Evolutionary conservation across 2,113 vertebrate species (phyloP).

Genomic region (Tonatia bakeri): DNA sequence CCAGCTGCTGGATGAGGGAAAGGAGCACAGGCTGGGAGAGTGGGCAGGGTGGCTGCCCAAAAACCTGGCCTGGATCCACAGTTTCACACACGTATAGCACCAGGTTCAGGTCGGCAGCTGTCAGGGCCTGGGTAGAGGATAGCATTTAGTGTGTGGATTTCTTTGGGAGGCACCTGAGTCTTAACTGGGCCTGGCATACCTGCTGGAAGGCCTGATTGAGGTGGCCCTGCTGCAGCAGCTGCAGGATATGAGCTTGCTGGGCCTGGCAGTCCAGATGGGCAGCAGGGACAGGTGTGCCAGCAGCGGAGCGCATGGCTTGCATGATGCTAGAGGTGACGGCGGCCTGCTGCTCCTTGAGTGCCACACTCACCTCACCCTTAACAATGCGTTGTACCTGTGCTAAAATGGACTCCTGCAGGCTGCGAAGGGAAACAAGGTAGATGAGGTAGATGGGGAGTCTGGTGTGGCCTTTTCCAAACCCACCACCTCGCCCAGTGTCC

Average conservation of each 20-base stretch:
- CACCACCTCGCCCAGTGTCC: neutral
- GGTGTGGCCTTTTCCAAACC: neutral
- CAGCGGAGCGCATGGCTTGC: conserved; percentile 97
- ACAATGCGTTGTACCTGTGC: conserved; percentile 95
- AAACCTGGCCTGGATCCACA: conserved; percentile 95
- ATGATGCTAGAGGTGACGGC: conserved; percentile 97
- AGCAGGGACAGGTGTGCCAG: conserved; percentile 92
- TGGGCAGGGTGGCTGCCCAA: conserved; percentile 92
- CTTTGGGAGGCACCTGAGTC: neutral
- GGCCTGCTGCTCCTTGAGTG: conserved; percentile 98
- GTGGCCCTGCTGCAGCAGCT: conserved; percentile 96
- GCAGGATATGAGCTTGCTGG: conserved; percentile 94
- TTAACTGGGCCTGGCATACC: conserved; percentile 77
- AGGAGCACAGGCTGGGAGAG: conserved; percentile 97
- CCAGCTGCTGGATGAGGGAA: conserved; percentile 98
- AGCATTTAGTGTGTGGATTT: neutral
- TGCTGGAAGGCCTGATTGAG: conserved; percentile 99
- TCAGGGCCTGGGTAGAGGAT: conserved; percentile 88
- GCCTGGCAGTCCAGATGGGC: conserved; percentile 95
- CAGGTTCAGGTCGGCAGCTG: conserved; percentile 95
- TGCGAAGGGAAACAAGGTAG: conserved; percentile 68
- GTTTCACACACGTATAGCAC: conserved; percentile 98
- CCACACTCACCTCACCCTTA: conserved; percentile 94
- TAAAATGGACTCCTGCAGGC: conserved; percentile 96
- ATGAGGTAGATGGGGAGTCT: neutral